Evolutionary conservation across 2,113 vertebrate species (phyloP), one percentile per base, ranked within the genome.

Genomic region (Protomyctophum bolini): DNA sequence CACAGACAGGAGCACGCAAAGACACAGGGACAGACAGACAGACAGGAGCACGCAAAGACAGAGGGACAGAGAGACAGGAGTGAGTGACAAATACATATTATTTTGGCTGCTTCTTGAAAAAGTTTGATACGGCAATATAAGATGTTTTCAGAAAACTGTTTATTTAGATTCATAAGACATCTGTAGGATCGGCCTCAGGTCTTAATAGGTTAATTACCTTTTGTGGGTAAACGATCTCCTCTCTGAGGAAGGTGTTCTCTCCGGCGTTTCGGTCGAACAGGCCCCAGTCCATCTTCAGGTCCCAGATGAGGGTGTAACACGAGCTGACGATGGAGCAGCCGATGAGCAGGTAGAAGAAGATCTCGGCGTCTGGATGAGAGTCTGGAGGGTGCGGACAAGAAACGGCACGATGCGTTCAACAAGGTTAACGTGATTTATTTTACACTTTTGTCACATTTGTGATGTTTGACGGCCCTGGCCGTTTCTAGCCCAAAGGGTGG

Each of bases 241-340:
- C 98, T 63, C 98, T 94, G 73, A 99, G 93, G 76, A 99, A 98
- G 66, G 96, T 97, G 59, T 99, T 97, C 89, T 99, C 98, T 75
- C 98, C 98, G 7, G 98, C 98, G 7, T 96, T 96, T 72, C 94
- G 95, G 89, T 99, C 98, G 78, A 99, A 98, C 77, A 99, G 93
- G 15, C 98, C 97, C 98, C 98, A 99, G 91, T 99, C 98, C 98
- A 99, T 99, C 92, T 98, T 99, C 81, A 99, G 94, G 87, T 99
- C 98, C 98, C 98, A 99, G 84, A 98, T 93, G 15, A 99, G 96
- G 0, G 97, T 99, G 73, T 99, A 99, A 77, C 94, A 97, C 0
- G 98, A 98, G 88, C 96, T 98, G 91, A 98, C 91, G 76, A 94
- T 83, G 61, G 86, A 95, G 80, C 94, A 97, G 87, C 95, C 80